These are phyloP conservation scores for Cossypha caffra DNA, from an alignment of 2,797 vertebrate genomes.

Conservation along the genomic window DNA sequence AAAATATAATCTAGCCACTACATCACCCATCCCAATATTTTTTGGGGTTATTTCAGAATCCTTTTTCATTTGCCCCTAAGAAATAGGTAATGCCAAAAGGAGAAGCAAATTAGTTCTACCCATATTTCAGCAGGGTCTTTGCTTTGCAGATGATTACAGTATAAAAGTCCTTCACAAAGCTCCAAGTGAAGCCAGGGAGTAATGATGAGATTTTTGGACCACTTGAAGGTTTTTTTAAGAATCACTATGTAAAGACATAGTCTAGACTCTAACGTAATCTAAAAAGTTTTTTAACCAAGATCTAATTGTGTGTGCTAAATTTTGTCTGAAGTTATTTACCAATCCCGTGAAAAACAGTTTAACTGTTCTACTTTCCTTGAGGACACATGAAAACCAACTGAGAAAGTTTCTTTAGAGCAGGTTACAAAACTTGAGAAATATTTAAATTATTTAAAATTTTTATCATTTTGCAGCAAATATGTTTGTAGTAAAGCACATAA, in stretches of 20 bases:
- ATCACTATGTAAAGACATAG: not conserved
- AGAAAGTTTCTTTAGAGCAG: not conserved
- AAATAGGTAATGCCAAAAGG: not conserved
- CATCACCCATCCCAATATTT: not conserved
- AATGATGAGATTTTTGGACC: not conserved
- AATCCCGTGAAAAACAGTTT: not conserved
- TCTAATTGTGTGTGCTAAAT: not conserved
- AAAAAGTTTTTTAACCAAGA: not conserved
- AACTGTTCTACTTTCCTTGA: not conserved
- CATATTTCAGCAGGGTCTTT: not conserved
- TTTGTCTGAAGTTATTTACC: not conserved
- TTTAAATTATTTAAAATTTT: not conserved
- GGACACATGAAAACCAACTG: not conserved
- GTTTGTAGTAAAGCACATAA: not conserved
- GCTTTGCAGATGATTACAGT: not conserved
- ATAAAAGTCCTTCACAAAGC: not conserved
- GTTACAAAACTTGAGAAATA: not conserved
- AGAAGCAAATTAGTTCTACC: not conserved
- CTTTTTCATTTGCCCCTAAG: not conserved
- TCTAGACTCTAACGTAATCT: not conserved
- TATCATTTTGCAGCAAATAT: not conserved
- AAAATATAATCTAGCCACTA: not conserved
- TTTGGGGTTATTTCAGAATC: not conserved
- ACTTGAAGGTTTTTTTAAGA: not conserved
- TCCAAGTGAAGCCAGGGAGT: not conserved